phyloP scores from a whole-genome alignment of 1,140 invertebrate genomes.

The Ips nitidus region DNA sequence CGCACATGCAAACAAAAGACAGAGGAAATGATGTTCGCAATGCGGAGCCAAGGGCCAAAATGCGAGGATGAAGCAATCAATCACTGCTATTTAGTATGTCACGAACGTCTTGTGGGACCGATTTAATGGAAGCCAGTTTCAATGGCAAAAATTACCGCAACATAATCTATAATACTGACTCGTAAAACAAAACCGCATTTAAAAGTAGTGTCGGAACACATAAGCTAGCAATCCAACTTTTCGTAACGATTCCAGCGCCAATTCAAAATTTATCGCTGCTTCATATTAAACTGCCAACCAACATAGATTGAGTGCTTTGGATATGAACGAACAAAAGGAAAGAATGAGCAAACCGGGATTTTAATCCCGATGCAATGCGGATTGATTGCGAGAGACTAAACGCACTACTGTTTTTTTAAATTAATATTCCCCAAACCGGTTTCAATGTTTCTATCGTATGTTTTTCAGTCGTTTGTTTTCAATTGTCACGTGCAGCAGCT shows the following conservation, averaged over 20 bases:
- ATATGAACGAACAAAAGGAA: constrained; percentile 2
- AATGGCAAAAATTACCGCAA: background rate
- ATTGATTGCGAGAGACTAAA: background rate
- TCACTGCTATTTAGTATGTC: constrained; percentile 25
- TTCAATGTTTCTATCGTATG: background rate
- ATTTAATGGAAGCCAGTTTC: background rate
- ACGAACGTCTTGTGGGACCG: background rate
- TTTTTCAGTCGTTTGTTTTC: background rate
- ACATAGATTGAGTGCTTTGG: background rate
- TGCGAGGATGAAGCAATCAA: constrained; percentile 31
- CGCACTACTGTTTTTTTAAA: background rate
- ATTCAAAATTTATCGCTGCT: background rate
- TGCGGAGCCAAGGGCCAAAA: constrained; percentile 28
- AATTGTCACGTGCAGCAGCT: background rate
- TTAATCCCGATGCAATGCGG: constrained; percentile 1
- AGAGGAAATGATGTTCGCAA: constrained; percentile 32
- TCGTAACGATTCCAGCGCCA: background rate
- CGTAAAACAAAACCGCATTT: background rate
- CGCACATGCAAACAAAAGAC: constrained; percentile 35
- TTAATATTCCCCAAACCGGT: no score
- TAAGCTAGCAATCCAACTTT: background rate
- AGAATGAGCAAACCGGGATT: background rate
- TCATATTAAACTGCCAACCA: constrained; percentile 2
- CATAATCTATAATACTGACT: background rate
- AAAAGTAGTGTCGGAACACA: background rate